Percentiles rank a stretch among this genome's conserved stretches.
Evolutionary conservation across 1,140 invertebrate genomes (phyloP).

Genomic region (Megalopta genalis): DNA sequence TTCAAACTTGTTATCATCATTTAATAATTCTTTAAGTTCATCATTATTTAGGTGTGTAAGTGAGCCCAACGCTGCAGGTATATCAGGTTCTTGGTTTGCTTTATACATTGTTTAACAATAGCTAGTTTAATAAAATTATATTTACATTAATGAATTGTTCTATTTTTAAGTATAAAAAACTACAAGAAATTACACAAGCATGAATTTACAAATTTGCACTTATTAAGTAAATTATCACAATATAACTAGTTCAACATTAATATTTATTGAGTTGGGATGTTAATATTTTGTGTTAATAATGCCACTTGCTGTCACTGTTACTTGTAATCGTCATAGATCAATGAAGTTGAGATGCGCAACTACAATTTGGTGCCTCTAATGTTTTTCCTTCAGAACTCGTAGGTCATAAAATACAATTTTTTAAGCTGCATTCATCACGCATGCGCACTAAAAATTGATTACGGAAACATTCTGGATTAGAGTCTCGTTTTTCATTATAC

Average conservation of each 20-base stretch:
- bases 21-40: conserved; percentile 90
- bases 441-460: too few species aligned
- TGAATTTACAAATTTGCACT: not conserved
- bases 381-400: too few species aligned
- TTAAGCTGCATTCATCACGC: too few species aligned
- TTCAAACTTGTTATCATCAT: conserved; percentile 91
- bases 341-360: not conserved
- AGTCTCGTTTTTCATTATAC: too few species aligned
- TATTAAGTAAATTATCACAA: not conserved
- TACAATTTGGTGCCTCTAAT: not conserved
- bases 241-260: not conserved
- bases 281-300: not conserved
- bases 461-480: too few species aligned
- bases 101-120: conserved; percentile 65
- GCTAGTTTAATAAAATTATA: not conserved
- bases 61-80: conserved; percentile 78
- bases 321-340: not conserved
- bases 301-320: too few species aligned
- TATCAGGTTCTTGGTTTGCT: conserved; percentile 73
- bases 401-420: too few species aligned
- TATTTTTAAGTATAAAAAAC: not conserved
- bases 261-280: not conserved
- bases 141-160: conserved; percentile 2
- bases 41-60: conserved; percentile 84
- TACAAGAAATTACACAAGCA: not conserved